phyloP scores from a whole-genome alignment of 2,888 invertebrate species.

The Resseliella maxima region DNA sequence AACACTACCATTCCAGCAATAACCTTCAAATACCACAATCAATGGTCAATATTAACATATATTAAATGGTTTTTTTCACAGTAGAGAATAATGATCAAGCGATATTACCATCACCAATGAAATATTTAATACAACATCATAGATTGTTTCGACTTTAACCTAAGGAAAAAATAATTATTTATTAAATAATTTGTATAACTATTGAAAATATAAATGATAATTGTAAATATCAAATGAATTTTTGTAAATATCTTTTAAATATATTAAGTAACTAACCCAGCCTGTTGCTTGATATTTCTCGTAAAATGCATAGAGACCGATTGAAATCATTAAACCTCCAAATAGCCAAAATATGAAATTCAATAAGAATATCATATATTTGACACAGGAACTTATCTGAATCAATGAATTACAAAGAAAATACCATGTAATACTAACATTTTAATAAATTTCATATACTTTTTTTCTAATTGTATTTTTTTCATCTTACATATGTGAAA shows the following conservation, averaged over 20 bases:
- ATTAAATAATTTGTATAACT: too few relatives aligned
- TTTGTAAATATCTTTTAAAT: too few relatives aligned
- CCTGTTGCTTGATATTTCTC: conserved; percentile 93
- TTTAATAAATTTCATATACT: neutral
- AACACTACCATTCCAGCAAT: conserved; percentile 91
- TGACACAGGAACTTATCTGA: conserved; percentile 63
- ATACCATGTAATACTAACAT: neutral
- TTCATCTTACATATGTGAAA: conserved; percentile 64
- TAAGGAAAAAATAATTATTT: neutral
- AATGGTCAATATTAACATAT: too few relatives aligned
- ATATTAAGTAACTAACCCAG: too few relatives aligned
- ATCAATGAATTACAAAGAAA: neutral
- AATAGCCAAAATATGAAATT: conserved; percentile 78
- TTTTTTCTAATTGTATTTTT: neutral
- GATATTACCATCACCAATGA: conserved; percentile 89
- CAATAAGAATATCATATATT: conserved; percentile 67
- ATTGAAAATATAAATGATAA: too few relatives aligned
- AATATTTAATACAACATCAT: conserved; percentile 90
- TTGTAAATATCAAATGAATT: too few relatives aligned
- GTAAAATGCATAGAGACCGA: conserved; percentile 90
- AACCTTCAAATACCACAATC: too few relatives aligned
- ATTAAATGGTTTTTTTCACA: too few relatives aligned
- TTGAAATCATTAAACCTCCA: conserved; percentile 85
- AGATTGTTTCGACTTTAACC: conserved; percentile 84
- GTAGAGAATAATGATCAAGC: too few relatives aligned